Evolutionary conservation across 2,797 vertebrate genomes (phyloP), one percentile per base, ranked within the genome.

Genomic region (Mycteria americana): DNA sequence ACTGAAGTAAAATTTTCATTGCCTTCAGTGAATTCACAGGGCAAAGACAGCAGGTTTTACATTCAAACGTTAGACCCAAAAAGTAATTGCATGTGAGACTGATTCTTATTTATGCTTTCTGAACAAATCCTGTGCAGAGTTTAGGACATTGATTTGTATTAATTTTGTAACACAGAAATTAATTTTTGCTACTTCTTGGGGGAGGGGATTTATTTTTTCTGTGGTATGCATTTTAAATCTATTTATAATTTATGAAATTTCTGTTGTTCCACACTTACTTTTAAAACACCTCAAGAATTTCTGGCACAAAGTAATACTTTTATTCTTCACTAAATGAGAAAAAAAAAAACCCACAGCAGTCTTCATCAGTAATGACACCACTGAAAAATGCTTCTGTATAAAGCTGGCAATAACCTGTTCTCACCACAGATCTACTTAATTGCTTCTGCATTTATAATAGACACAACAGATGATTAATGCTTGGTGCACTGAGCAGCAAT

Each of bases 401-500:
- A 96, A 93, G 33, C 41, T 96, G 63, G 89, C 83, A 97, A 96
- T 96, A 97, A 88, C 63, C 72, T 87, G 54, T 93, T 95, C 88
- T 95, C 75, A 92, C 23, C 62, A 91, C 72, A 94, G 85, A 96
- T 96, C 86, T 79, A 63, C 27, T 97, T 98, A 98, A 97, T 97
- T 98, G 96, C 92, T 96, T 97, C 87, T 80, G 30, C 97, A 92
- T 98, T 97, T 97, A 92, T 96, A 95, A 96, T 91, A 97, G 75
- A 92, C 53, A 93, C 62, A 97, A 97, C 60, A 93, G 85, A 97
- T 97, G 96, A 98, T 97, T 97, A 98, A 98, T 97, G 84, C n/a
- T 91, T 97, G 30, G 70, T 93, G 90, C 85, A 88, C 62, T 76
- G 59, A 96, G 87, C n/a, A 60, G 85, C 48, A 97, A 37, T 92